Conservation (phyloP, 2,888 invertebrate species). For the Zaprionus bogoriensis region DNA sequence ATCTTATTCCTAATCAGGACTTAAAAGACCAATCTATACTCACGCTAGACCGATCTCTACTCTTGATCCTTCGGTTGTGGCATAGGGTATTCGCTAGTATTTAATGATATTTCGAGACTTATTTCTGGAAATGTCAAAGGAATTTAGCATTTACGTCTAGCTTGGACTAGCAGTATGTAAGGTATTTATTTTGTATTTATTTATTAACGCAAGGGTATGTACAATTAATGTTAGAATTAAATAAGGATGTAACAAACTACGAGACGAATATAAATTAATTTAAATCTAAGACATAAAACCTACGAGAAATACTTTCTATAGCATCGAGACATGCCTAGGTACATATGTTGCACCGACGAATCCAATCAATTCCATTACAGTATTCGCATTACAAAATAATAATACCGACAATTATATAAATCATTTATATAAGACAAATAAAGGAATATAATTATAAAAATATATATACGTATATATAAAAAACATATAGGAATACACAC, state of each 20-base stretch:
- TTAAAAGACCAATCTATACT: background rate
- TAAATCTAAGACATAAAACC: conserved; percentile 44
- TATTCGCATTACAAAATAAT: conserved; percentile 64
- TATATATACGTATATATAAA: conserved; percentile 15
- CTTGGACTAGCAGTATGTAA: conserved; percentile 3
- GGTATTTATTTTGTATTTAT: conserved; percentile 43
- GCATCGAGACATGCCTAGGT: too few relatives aligned
- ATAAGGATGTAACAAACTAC: conserved; percentile 54
- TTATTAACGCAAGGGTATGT: conserved; percentile 54
- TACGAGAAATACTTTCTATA: conserved; percentile 61
- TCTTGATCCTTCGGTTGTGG: background rate
- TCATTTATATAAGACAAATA: conserved; percentile 28
- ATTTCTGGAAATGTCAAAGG: too few relatives aligned
- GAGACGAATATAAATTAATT: conserved; percentile 54
- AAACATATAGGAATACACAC: conserved; percentile 35
- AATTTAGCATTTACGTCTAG: too few relatives aligned
- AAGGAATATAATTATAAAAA: conserved; percentile 15
- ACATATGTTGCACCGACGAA: conserved; percentile 32
- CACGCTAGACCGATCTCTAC: too few relatives aligned
- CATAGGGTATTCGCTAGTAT: too few relatives aligned
- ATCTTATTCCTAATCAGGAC: background rate
- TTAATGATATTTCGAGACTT: too few relatives aligned
- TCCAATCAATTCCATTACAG: conserved; percentile 68
- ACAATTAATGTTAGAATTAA: conserved; percentile 59
- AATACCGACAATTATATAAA: conserved; percentile 64